phyloP scores from a whole-genome alignment of 2,888 invertebrate species.

The Saturnia pavonia region DNA sequence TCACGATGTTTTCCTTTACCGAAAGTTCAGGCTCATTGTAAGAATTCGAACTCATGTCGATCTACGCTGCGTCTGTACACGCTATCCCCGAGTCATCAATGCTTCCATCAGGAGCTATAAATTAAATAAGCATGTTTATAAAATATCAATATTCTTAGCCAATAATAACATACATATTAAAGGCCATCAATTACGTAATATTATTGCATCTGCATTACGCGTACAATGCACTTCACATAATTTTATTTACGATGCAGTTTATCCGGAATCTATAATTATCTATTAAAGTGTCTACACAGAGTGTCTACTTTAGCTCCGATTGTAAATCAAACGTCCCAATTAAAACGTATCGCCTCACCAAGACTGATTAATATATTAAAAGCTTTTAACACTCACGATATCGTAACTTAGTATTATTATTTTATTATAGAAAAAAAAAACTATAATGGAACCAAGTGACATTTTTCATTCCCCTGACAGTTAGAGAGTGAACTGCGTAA shows the following conservation, averaged over 20 bases:
- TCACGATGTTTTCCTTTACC: too few relatives aligned
- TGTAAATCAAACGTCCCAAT: slow-evolving; percentile 45
- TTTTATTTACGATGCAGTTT: slow-evolving; percentile 1
- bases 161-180: neutral
- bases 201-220: neutral
- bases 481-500: slow-evolving; percentile 24
- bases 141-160: neutral
- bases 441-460: slow-evolving; percentile 28
- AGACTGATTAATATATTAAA: slow-evolving; percentile 50
- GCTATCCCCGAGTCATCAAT: too few relatives aligned
- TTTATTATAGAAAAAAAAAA: neutral
- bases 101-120: too few relatives aligned
- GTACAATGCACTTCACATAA: neutral
- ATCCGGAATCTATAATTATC: neutral
- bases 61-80: too few relatives aligned
- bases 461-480: slow-evolving; percentile 46
- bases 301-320: neutral
- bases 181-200: neutral
- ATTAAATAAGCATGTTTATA: neutral
- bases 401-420: slow-evolving; percentile 27
- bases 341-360: slow-evolving; percentile 43
- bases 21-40: too few relatives aligned
- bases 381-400: slow-evolving; percentile 49
- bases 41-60: too few relatives aligned
- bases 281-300: neutral